Base-by-base conservation (phyloP, 2,797 vertebrate genomes). In the Pseudochromis fuscus region DNA sequence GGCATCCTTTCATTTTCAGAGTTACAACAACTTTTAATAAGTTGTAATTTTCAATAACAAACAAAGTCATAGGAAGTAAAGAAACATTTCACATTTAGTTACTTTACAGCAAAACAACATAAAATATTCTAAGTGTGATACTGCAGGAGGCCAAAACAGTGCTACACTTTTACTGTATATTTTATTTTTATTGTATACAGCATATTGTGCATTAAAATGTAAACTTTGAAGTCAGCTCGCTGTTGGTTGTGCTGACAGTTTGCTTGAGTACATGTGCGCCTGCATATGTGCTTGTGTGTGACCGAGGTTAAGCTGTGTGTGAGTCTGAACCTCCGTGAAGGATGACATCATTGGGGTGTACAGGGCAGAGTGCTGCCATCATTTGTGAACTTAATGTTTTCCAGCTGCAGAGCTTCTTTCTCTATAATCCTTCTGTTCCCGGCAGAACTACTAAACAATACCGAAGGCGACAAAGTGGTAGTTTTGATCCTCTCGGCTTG, bases 341-440 rank as follows among this genome's bases (percentile, higher is more conserved):
- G 69, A 88, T 93, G 86, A 93, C 91, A 90, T 92, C 89, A 92
- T n/a, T 1, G 50, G 74, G 84, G 67, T 78, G 75, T 84, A 75
- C 9, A 25, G 79, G 76, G 78, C 82, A 81, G 81, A 56, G 62
- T 66, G 77, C 74, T 53, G 81, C 84, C 84, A 85, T 89, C 75
- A 81, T 86, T 84, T 78, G 70, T 72, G 50, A 42, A 73, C 68
- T 60, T 92, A 92, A 93, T 90, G 83, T 72, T 52, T 92, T 87
- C 87, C 91, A 93, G 90, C 84, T 93, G 91, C 64, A 40, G 24
- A 31, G 66, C 51, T 65, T 75, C 68, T 3, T 64, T 58, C 55
- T 62, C 46, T 62, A 10, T 28, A 78, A 79, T 67, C 71, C 68
- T 48, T 49, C 45, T 72, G 40, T 76, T 70, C 59, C 77, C 57